Conservation (phyloP, 2,113 vertebrate genomes). For the Talpa occidentalis region DNA sequence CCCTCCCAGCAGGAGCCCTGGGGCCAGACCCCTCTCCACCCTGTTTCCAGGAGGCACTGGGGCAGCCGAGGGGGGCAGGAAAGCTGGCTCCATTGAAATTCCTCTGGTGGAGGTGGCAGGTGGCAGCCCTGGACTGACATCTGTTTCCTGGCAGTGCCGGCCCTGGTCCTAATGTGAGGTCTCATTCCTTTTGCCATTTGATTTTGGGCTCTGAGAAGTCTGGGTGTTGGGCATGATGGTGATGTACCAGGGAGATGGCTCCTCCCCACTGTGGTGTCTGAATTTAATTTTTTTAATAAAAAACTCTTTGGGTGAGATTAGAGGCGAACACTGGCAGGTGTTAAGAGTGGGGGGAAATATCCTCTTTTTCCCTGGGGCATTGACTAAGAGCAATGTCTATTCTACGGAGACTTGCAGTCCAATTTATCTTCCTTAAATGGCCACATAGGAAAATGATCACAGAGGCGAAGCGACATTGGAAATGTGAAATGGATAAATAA, state of each 20-base stretch:
- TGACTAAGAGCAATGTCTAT: neutral
- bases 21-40: neutral
- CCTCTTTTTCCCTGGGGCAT: slow-evolving; percentile 17
- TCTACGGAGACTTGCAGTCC: slow-evolving; percentile 24
- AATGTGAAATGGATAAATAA: slow-evolving; percentile 76
- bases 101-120: neutral
- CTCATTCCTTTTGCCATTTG: neutral
- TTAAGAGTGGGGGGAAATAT: neutral
- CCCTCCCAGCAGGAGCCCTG: neutral
- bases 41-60: neutral
- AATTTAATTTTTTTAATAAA: slow-evolving; percentile 42
- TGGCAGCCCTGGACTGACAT: neutral
- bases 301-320: neutral
- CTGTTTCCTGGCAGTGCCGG: neutral
- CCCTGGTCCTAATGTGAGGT: neutral
- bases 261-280: neutral
- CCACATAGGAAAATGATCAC: slow-evolving; percentile 68
- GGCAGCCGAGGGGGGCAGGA: neutral
- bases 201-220: neutral
- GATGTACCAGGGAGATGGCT: neutral
- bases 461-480: slow-evolving; percentile 62
- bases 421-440: slow-evolving; percentile 67
- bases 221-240: neutral
- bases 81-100: neutral
- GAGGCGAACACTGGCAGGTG: neutral